Evolutionary conservation across 2,113 vertebrate genomes (phyloP).

Genomic region (Dascyllus trimaculatus): DNA sequence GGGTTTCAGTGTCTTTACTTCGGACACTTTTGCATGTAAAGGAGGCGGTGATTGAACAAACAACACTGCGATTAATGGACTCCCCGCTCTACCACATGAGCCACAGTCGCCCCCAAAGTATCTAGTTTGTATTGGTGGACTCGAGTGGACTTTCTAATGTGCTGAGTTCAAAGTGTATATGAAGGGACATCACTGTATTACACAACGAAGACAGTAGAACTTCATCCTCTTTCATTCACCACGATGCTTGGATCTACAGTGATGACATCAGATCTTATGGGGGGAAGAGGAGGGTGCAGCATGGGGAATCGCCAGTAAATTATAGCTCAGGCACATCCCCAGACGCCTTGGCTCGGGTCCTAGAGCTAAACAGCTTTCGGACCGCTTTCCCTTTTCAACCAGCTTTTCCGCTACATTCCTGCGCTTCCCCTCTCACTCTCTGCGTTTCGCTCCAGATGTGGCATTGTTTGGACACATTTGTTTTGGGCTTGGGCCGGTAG

Average conservation of each 20-base stretch:
- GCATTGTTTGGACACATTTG: slow-evolving; percentile 83
- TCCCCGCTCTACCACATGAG: too few relatives aligned
- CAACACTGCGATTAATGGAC: too few relatives aligned
- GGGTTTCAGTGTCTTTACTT: too few relatives aligned
- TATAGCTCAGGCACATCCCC: slow-evolving; percentile 74
- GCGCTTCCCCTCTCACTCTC: slow-evolving; percentile 58
- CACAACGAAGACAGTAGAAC: not conserved
- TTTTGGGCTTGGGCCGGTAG: slow-evolving; percentile 71
- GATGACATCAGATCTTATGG: slow-evolving; percentile 52
- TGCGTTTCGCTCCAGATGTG: slow-evolving; percentile 80
- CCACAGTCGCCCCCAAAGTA: too few relatives aligned
- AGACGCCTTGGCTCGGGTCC: slow-evolving; percentile 73
- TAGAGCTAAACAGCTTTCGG: slow-evolving; percentile 75
- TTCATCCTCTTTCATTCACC: not conserved
- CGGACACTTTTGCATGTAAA: too few relatives aligned
- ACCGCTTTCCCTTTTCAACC: slow-evolving; percentile 74
- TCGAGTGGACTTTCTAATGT: not conserved
- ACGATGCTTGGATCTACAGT: slow-evolving; percentile 21
- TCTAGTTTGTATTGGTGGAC: not conserved
- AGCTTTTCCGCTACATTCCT: slow-evolving; percentile 78
- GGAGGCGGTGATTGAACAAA: too few relatives aligned
- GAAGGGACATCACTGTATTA: slow-evolving; percentile 10
- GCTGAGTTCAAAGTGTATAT: slow-evolving; percentile 4
- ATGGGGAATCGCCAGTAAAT: slow-evolving; percentile 79
- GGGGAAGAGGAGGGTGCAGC: not conserved